phyloP scores from a whole-genome alignment of 1,140 invertebrate species.

The Zaprionus vittiger region DNA sequence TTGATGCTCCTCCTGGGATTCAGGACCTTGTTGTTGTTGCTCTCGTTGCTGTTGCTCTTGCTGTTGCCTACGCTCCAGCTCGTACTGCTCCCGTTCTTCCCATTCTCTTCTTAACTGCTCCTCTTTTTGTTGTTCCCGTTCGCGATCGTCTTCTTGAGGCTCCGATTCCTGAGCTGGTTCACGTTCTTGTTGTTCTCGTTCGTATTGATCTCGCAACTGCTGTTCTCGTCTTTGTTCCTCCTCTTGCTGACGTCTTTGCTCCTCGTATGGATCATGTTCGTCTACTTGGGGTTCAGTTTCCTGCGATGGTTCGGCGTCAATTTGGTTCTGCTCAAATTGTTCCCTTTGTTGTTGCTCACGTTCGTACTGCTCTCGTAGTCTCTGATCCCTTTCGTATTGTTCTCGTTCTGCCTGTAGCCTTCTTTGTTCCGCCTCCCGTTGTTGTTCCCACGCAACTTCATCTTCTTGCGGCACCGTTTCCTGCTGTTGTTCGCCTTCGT shows the following conservation, averaged over 20 bases:
- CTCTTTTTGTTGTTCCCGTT: background rate
- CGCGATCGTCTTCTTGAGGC: background rate
- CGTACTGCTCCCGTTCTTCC: conserved; percentile 22
- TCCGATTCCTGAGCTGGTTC: background rate
- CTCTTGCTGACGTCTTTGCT: conserved; percentile 6
- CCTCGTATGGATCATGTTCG: conserved; percentile 11
- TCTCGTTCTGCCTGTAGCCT: conserved; percentile 27
- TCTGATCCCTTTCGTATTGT: conserved; percentile 22
- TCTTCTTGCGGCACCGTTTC: background rate
- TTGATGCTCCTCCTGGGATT: conserved; percentile 1
- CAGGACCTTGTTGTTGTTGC: conserved; percentile 21
- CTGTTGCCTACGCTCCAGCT: conserved; percentile 16
- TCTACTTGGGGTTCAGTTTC: background rate
- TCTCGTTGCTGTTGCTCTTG: conserved; percentile 24
- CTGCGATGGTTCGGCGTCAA: background rate
- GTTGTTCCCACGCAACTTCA: background rate
- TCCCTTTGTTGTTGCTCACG: conserved; percentile 31
- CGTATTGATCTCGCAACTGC: conserved; percentile 13
- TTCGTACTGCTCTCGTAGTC: conserved; percentile 17
- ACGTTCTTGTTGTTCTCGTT: conserved; percentile 25
- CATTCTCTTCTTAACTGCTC: conserved; percentile 22
- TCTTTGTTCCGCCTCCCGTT: background rate
- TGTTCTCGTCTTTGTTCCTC: conserved; percentile 22
- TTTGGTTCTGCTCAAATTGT: conserved; percentile 29
- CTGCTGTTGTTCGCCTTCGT: background rate